Evolutionary conservation across 2,888 invertebrate genomes (phyloP).

Genomic region (Mechanitis messenoides): DNA sequence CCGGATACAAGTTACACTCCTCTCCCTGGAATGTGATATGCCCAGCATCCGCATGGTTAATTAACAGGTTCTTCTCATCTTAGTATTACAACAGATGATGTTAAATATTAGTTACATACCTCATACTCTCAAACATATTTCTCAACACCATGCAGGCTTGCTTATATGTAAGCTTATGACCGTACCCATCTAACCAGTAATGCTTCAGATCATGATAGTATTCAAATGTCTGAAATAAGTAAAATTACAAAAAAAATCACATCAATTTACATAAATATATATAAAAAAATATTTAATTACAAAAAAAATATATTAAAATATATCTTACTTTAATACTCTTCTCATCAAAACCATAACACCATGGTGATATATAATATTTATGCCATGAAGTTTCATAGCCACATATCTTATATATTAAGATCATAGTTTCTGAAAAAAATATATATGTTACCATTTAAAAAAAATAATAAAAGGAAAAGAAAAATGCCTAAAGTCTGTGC

Average conservation of each 20-base stretch:
- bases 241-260: too few relatives aligned
- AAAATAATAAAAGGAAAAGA: too few relatives aligned
- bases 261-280: too few relatives aligned
- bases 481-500: too few relatives aligned
- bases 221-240: constrained; percentile 78
- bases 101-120: constrained; percentile 59
- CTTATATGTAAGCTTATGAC: constrained; percentile 81
- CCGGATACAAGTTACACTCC: too few relatives aligned
- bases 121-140: constrained; percentile 82
- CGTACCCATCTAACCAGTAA: constrained; percentile 90
- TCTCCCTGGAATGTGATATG: too few relatives aligned
- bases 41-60: too few relatives aligned
- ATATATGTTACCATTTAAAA: neutral
- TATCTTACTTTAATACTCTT: constrained; percentile 69
- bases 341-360: constrained; percentile 85
- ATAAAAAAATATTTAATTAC: neutral
- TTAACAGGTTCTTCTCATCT: too few relatives aligned
- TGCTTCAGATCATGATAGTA: constrained; percentile 86
- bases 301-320: constrained; percentile 10
- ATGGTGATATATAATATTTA: constrained; percentile 79
- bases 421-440: constrained; percentile 71
- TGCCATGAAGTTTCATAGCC: constrained; percentile 91
- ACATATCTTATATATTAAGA: constrained; percentile 84
- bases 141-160: constrained; percentile 86
- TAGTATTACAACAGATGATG: neutral